Conservation (phyloP, 2,113 vertebrate genomes). For the Shinisaurus crocodilurus region DNA sequence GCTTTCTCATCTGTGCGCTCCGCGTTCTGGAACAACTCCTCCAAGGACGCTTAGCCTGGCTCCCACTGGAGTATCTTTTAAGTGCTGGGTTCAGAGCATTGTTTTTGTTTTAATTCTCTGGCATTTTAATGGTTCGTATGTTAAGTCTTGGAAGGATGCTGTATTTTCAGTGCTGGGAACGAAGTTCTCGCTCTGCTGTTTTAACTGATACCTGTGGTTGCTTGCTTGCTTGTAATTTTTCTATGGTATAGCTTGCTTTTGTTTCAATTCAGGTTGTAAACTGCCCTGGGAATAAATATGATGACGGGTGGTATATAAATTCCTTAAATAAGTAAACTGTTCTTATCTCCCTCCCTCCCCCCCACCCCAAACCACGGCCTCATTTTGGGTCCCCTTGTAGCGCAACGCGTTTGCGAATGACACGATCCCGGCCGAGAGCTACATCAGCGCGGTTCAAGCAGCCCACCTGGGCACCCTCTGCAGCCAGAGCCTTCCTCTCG, state of each 20-base stretch:
- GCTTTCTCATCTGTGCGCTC: too few species aligned
- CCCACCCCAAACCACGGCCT: neutral
- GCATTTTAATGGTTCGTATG: neutral
- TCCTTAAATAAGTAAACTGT: neutral
- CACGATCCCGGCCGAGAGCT: slow-evolving; percentile 96
- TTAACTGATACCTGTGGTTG: too few species aligned
- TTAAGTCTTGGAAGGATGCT: neutral
- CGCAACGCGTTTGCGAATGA: slow-evolving; percentile 98
- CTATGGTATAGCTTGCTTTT: neutral
- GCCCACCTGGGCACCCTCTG: slow-evolving; percentile 94
- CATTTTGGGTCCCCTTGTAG: slow-evolving; percentile 67
- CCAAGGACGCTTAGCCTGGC: too few species aligned
- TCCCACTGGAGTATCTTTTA: too few species aligned
- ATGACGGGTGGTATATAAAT: neutral
- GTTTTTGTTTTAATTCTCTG: neutral
- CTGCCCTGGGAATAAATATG: neutral
- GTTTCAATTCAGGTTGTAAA: too few species aligned
- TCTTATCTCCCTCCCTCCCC: too few species aligned
- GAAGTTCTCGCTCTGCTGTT: neutral
- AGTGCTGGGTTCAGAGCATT: neutral
- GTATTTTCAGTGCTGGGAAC: neutral
- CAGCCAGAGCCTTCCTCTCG: slow-evolving; percentile 91
- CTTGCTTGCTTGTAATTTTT: neutral
- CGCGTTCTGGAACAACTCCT: too few species aligned
- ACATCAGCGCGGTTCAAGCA: slow-evolving; percentile 96